A percentile compares a stretch with the other conserved stretches of the same genome.
These are phyloP conservation scores for Himalopsyche phryganea DNA, from an alignment of 1,140 invertebrate species.

Conservation along the genomic window DNA sequence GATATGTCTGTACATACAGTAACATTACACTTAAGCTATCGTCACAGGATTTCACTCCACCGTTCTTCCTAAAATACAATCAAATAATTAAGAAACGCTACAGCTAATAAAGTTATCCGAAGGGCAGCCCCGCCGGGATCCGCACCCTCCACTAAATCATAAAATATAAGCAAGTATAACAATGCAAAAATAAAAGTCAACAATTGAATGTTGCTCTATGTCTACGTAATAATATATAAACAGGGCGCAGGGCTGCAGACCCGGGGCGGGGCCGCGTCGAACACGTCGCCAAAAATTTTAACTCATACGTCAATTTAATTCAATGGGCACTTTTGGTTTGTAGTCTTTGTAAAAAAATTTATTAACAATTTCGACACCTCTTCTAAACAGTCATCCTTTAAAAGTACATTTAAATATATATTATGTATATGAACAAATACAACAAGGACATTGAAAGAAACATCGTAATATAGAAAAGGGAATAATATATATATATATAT, in stretches of 20 bases:
- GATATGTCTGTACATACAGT: slow-evolving; percentile 52
- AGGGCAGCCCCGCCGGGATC: slow-evolving; percentile 7
- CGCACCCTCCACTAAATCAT: slow-evolving; percentile 25
- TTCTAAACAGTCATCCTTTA: slow-evolving; percentile 31
- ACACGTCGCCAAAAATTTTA: slow-evolving; percentile 36
- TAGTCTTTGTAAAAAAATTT: slow-evolving; percentile 39
- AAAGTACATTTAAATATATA: slow-evolving; percentile 26
- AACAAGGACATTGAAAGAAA: neutral
- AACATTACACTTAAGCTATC: slow-evolving; percentile 34
- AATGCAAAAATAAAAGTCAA: slow-evolving; percentile 32
- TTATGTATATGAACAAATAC: slow-evolving; percentile 27
- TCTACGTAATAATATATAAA: slow-evolving; percentile 15
- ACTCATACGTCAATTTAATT: slow-evolving; percentile 49
- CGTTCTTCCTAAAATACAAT: slow-evolving; percentile 24
- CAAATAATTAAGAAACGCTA: slow-evolving; percentile 31
- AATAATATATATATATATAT: too few relatives aligned
- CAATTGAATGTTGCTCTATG: slow-evolving; percentile 14
- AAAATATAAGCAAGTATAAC: slow-evolving; percentile 29
- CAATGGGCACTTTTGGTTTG: slow-evolving; percentile 58
- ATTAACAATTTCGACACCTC: slow-evolving; percentile 22
- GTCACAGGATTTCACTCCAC: slow-evolving; percentile 29
- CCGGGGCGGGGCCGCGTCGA: slow-evolving; percentile 10
- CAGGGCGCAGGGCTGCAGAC: slow-evolving; percentile 18
- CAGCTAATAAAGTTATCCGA: slow-evolving; percentile 27
- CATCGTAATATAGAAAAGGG: too few relatives aligned